Base-by-base conservation (phyloP, 2,797 vertebrate species). In the Selene dorsalis region DNA sequence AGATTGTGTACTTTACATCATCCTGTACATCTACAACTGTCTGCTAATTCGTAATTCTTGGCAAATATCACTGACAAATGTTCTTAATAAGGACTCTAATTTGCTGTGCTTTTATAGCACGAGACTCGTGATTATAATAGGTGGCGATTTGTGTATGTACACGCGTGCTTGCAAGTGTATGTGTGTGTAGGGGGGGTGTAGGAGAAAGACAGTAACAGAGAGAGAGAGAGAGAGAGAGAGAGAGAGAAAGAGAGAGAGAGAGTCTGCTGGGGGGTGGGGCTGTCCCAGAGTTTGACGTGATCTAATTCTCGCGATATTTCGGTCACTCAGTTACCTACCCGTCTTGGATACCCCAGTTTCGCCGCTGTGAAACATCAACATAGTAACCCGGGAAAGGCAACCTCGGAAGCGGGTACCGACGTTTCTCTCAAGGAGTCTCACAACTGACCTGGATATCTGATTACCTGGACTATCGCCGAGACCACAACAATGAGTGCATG, bases 301-400 rank as follows among this genome's bases (percentile, higher is more conserved):
- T 18, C 14, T 24, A 90, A 73, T 6, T 59, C 86, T 94, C 95
- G 94, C 94, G 94, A 92, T 85, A 87, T 43, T 84, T 89, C 70
- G 45, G 47, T 59, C n/a, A 50, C 53, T 38, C 50, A 13, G 86
- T 77, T 63, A 61, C 73, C 70, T 83, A 58, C 72, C 63, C 83
- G 85, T 92, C 93, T 87, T 91, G 90, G 93, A 89, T 90, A 91
- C 86, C 63, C 52, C 53, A 87, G 79, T 86, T 87, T 85, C 89
- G 80, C 86, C 73, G 84, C 61, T 80, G 75, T 69, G 79, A 80
- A 84, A 88, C 88, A 91, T 92, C 88, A 91, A 90, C 87, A 87
- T 79, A 90, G 89, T 89, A 90, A 92, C 91, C 93, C 90, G 92
- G 92, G 92, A 93, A 94, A 91, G 84, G 66, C 26, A 32, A 59